These are phyloP conservation scores for Nematolebias whitei DNA, from an alignment of 2,113 vertebrate species.

Conservation along the genomic window DNA sequence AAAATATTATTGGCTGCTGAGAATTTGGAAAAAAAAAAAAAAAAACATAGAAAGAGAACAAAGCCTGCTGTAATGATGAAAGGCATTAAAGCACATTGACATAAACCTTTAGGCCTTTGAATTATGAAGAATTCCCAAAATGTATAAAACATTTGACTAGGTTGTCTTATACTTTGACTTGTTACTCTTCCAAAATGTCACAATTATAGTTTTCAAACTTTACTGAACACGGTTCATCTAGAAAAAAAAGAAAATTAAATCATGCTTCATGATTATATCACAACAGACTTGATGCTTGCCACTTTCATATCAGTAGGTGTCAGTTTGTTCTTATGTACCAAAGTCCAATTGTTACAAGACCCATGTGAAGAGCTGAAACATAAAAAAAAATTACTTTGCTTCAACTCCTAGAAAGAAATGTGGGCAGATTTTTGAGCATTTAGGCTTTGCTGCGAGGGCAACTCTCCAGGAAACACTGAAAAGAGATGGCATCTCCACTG, in stretches of 20 bases:
- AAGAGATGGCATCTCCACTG: not conserved
- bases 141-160: too few species aligned
- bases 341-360: not conserved
- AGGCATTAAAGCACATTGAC: too few species aligned
- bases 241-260: too few species aligned
- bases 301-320: not conserved
- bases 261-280: not conserved
- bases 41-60: too few species aligned
- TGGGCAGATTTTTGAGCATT: constrained; percentile 8
- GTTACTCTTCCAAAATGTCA: too few species aligned
- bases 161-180: too few species aligned
- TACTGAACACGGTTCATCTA: not conserved
- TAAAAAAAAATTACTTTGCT: not conserved
- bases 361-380: not conserved
- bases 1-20: too few species aligned
- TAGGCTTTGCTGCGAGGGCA: constrained; percentile 5
- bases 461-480: not conserved
- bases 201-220: not conserved
- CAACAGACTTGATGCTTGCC: not conserved
- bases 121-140: too few species aligned
- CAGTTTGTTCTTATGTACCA: not conserved
- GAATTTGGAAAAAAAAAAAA: too few species aligned
- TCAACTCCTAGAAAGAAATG: not conserved
- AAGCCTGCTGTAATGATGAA: too few species aligned
- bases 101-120: too few species aligned